Conservation (phyloP, 2,797 vertebrate genomes). For the Brachyalestes nurse region DNA sequence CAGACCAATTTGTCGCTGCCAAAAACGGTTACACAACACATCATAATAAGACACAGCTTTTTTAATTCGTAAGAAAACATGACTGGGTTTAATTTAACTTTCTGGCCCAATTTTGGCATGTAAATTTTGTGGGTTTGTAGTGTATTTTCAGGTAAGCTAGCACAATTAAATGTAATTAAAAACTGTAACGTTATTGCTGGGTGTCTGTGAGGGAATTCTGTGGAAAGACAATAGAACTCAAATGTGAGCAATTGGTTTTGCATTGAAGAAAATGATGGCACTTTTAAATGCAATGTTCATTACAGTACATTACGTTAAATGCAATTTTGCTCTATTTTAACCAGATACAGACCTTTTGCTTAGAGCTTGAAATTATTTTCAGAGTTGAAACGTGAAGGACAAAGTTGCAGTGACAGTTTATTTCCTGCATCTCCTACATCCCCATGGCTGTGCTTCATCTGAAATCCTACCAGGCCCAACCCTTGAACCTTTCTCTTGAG, state of each 20-base stretch:
- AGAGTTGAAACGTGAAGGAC: neutral
- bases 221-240: neutral
- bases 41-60: neutral
- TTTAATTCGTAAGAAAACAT: neutral
- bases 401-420: neutral
- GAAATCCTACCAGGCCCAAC: slow-evolving; percentile 32
- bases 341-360: neutral
- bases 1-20: neutral
- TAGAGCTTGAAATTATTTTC: neutral
- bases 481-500: slow-evolving; percentile 29
- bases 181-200: neutral
- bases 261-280: neutral
- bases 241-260: neutral
- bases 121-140: neutral
- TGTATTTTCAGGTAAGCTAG: neutral
- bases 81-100: neutral
- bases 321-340: neutral
- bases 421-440: slow-evolving; percentile 8
- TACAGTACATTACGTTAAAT: too few relatives aligned
- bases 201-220: neutral
- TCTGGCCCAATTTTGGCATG: neutral
- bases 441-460: slow-evolving; percentile 12
- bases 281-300: neutral
- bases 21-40: neutral
- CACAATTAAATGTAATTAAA: too few relatives aligned